These are phyloP conservation scores for Amphilophus citrinellus DNA, from an alignment of 2,113 vertebrate genomes.

Conservation along the genomic window DNA sequence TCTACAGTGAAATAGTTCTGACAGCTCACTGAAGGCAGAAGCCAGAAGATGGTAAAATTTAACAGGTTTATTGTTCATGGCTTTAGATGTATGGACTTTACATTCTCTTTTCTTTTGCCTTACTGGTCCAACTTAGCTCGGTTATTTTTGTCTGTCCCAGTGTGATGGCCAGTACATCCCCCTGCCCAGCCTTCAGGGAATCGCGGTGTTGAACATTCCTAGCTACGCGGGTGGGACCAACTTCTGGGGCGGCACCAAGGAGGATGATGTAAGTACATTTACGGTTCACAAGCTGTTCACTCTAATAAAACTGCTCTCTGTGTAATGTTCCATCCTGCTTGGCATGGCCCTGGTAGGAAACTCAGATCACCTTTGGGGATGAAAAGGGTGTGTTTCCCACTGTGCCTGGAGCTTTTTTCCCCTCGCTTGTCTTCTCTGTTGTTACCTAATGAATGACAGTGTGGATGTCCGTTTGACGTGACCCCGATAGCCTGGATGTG, in stretches of 20 bases:
- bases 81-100: not conserved
- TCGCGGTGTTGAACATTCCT: slow-evolving; percentile 96
- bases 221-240: slow-evolving; percentile 98
- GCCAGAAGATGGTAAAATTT: not conserved
- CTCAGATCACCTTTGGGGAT: not conserved
- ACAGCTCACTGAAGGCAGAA: not conserved
- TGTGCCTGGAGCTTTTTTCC: not conserved
- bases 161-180: slow-evolving; percentile 99
- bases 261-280: slow-evolving; percentile 93
- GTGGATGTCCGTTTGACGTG: slow-evolving; percentile 25
- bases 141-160: slow-evolving; percentile 76
- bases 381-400: not conserved
- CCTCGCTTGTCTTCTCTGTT: not conserved
- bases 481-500: slow-evolving; percentile 33
- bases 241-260: slow-evolving; percentile 99
- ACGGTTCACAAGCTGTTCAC: not conserved
- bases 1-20: not conserved
- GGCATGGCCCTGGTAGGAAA: not conserved
- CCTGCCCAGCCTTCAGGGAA: slow-evolving; percentile 97
- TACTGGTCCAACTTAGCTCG: slow-evolving; percentile 2
- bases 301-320: not conserved
- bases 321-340: slow-evolving; percentile 2
- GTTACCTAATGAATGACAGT: not conserved
- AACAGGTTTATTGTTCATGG: not conserved
- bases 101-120: not conserved